Base-by-base conservation (phyloP, 1,140 invertebrate species). In the Anadara kagoshimensis region DNA sequence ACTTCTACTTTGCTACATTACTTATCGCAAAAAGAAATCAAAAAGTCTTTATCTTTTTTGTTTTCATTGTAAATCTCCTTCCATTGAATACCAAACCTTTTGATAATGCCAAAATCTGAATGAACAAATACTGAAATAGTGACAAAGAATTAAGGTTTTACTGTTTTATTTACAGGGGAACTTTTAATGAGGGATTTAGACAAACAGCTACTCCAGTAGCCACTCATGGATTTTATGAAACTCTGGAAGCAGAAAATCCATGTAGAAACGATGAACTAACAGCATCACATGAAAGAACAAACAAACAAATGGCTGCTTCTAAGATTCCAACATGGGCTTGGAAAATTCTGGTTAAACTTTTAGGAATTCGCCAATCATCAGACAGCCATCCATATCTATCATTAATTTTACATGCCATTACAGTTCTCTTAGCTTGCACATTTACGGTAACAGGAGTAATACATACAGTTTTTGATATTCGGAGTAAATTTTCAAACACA, bases 401-500 rank as follows among this genome's bases (percentile, higher is more conserved):
- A 4, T 29, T 69, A 26, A 49, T 75, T 29, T 51, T 90, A 1
- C 86, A 88, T 61, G 66, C 83, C 10, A 43, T 89, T 0, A 90
- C 89, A 8, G 59, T 90, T 5, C 18, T 73, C 0, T 59, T 83
- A 41, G 86, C 81, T 0, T 45, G 81, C 18, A 51, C 72, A 1
- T 87, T 83, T 58, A 76, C 76, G 4, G 71, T 81, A 5, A 75
- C 81, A 49, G 82, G 84, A 11, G 73, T 79, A 5, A 82, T 84
- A 73, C 87, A 80, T 74, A 83, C 81, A 10, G 80, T 83, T 0
- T 89, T 80, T 80, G 88, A 90, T 70, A 87, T 89, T 54, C 22
- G 78, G 0, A 88, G 85, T 65, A 63, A 80, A 18, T 78, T 79
- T 36, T 86, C 89, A 20, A 80, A 83, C 36, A 83, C 82, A 8